Evolutionary conservation across 2,113 vertebrate species (phyloP).

Genomic region (Lepisosteus oculatus): DNA sequence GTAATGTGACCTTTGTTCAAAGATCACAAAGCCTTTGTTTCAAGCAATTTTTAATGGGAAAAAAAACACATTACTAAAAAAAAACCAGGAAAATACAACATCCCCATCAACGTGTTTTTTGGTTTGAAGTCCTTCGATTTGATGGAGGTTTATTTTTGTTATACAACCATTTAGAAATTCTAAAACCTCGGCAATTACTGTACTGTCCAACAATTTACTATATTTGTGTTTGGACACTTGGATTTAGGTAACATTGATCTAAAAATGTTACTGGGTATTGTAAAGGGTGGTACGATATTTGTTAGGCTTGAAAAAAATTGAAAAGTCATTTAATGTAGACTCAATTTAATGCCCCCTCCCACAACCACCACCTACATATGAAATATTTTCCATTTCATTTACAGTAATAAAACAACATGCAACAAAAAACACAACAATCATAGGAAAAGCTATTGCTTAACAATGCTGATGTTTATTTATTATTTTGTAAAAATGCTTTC

Average conservation of each 20-base stretch:
- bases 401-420: background rate
- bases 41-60: background rate
- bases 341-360: slow-evolving; percentile 43
- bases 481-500: background rate
- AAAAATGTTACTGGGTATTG: no score
- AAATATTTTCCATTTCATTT: background rate
- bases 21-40: background rate
- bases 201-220: no score
- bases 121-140: background rate
- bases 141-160: background rate
- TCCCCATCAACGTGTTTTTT: no score
- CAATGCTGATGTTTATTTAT: background rate
- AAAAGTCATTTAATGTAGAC: background rate
- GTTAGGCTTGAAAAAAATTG: no score
- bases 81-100: no score
- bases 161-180: no score
- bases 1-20: no score
- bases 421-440: background rate
- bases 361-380: slow-evolving; percentile 13
- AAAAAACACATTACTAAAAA: background rate
- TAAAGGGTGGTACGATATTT: no score
- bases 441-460: background rate
- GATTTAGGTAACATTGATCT: no score
- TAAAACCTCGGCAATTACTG: no score
- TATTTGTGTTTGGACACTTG: no score